Conservation (phyloP, 1,140 invertebrate species). For the Dinoponera quadriceps region DNA sequence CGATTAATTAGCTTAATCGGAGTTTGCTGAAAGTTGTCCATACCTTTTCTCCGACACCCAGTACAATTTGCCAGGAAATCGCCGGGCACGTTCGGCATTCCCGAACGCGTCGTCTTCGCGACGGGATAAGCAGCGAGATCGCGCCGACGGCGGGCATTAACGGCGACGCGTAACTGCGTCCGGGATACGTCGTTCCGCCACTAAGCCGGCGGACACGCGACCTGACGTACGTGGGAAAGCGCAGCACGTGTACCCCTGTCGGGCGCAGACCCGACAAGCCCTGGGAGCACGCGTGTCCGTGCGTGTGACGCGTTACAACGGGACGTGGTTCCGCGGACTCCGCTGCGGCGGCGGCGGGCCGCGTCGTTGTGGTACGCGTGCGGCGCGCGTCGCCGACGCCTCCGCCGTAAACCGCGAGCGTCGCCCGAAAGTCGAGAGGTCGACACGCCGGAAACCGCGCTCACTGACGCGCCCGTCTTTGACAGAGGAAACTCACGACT, state of each 20-base stretch:
- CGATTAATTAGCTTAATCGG: no score
- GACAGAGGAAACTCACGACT: not conserved
- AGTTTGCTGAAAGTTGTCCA: no score
- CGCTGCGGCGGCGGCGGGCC: conserved; percentile 22
- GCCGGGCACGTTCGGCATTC: no score
- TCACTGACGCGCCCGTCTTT: conserved; percentile 41
- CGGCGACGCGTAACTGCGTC: not conserved
- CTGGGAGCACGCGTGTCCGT: conserved; percentile 56
- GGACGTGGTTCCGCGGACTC: not conserved
- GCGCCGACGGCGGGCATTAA: conserved; percentile 17
- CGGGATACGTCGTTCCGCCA: conserved; percentile 9
- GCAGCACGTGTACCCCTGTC: conserved; percentile 75
- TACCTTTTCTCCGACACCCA: no score
- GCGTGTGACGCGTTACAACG: conserved; percentile 75
- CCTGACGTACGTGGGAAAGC: conserved; percentile 72
- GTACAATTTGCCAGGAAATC: no score
- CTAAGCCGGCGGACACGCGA: conserved; percentile 55
- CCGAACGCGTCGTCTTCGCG: no score
- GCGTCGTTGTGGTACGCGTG: conserved; percentile 10
- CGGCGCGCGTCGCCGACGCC: conserved; percentile 42
- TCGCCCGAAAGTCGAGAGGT: conserved; percentile 64
- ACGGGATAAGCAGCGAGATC: no score
- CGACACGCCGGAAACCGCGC: conserved; percentile 42
- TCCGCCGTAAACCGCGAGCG: conserved; percentile 40
- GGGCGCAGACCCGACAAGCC: conserved; percentile 68